Base-by-base conservation (phyloP, 2,113 vertebrate species). In the Periophthalmus modestus region DNA sequence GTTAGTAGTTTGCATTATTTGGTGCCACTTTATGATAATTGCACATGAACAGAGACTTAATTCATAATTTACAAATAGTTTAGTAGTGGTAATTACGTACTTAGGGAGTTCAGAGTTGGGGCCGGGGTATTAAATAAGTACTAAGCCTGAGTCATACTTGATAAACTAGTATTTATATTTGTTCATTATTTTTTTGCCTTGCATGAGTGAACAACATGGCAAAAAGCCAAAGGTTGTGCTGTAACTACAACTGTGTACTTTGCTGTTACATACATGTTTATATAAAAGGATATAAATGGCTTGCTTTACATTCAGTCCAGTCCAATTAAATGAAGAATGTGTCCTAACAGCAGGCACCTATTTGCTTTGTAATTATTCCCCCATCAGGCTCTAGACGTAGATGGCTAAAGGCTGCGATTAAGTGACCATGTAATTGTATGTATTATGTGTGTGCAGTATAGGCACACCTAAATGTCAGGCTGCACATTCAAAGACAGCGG, bases 401-500 rank as follows among this genome's bases (percentile, higher is more conserved):
- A 24, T 46, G 33, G 39, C 67, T 68, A 74, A 24, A 77, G 18
- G 46, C 72, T 50, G 12, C 3, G 36, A 82, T 71, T 47, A 68
- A 63, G 65, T 68, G 50, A 10, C 69, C 36, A 16, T 73, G 74
- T 72, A 57, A 82, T 75, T 86, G 15, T 62, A 70, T 78, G 33
- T 70, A 66, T 75, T 75, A 75, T 52, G 63, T 46, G 9, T 2
- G 55, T 10, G 43, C 63, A 13, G 3, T 75, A n/a, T 18, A 43
- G 79, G 82, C 16, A n/a, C 2, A 75, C 78, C 57, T n/a, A 76
- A 77, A 89, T 82, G 63, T 73, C 73, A 80, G 23, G 16, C 65
- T 16, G 39, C 52, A 33, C 52, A 48, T 72, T 54, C 69, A 50
- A 36, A 62, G 46, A 50, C 79, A 74, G 69, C 62, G 1, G 16